Conservation (phyloP, 1,140 invertebrate species). For the Doryteuthis pealeii region DNA sequence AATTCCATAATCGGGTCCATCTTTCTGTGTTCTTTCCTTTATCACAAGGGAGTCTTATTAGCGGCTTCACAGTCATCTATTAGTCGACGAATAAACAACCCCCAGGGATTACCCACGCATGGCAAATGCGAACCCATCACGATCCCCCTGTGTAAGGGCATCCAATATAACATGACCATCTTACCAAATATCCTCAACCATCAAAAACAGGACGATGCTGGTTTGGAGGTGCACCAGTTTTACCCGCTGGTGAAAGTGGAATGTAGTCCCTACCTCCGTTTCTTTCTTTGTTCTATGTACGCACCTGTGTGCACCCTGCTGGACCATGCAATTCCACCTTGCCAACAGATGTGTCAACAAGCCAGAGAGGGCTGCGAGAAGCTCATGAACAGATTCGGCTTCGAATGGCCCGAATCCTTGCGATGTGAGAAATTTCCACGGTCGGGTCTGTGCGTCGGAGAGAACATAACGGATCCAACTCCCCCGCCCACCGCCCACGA, state of each 20-base stretch:
- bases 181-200: slow-evolving; percentile 95
- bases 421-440: slow-evolving; percentile 90
- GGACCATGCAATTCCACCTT: slow-evolving; percentile 87
- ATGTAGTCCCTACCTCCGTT: slow-evolving; percentile 89
- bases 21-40: slow-evolving; percentile 1
- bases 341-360: slow-evolving; percentile 67
- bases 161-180: slow-evolving; percentile 93
- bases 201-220: slow-evolving; percentile 92
- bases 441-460: slow-evolving; percentile 81
- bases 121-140: slow-evolving; percentile 90
- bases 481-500: slow-evolving; percentile 15
- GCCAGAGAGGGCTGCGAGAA: slow-evolving; percentile 74
- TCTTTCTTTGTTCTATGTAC: slow-evolving; percentile 95
- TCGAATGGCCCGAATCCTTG: slow-evolving; percentile 89
- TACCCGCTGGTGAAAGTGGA: slow-evolving; percentile 94
- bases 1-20: not conserved
- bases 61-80: not conserved
- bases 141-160: slow-evolving; percentile 87
- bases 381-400: slow-evolving; percentile 91
- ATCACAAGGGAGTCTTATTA: not conserved
- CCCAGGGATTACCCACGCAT: slow-evolving; percentile 53
- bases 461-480: slow-evolving; percentile 69
- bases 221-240: slow-evolving; percentile 89
- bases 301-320: slow-evolving; percentile 87
- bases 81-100: slow-evolving; percentile 11